Evolutionary conservation across 2,113 vertebrate genomes (phyloP), one percentile per base, ranked within the genome.

Genomic region (Bungarus multicinctus): DNA sequence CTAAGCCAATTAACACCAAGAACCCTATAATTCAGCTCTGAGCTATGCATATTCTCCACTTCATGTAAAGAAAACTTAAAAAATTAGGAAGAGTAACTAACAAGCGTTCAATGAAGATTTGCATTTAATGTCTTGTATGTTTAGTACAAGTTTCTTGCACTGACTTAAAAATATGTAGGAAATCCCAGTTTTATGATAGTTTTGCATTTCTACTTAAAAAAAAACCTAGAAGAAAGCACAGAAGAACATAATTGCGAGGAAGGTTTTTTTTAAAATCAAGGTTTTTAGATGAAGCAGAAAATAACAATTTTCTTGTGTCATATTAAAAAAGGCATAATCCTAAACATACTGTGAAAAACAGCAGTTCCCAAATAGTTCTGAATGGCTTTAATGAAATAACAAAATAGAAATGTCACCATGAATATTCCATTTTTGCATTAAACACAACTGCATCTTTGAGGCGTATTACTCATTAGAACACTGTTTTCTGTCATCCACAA

Each of bases 1-100:
- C 25, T 18, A 43, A 45, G 27, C 30, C 16, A 52, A 60, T 18
- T 81, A 81, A 81, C 18, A 22, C 34, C 34, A 81, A 81, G 34
- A 81, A 81, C 18, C 18, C 18, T 39, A 81, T 34, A 81, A 81
- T 39, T 81, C 34, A 34, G 34, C 69, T 81, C 18, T 81, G 69
- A 81, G 34, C 16, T 39, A 81, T 27, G 12, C 9, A 87, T 1
- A 47, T 87, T 52, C 27, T 30, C 27, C 85, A 87, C 25, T 52
- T 47, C 22, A 50, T 64, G 93, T 91, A 55, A 86, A 81, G 85
- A 89, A 87, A 92, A 90, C 89, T 93, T 93, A 45, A 52, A 91
- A 89, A 0, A 55, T n/a, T 34, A 47, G 4, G 53, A 60, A 90
- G 30, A 92, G 90, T 39, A 39, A 81, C 69, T 81, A 34, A 39